Evolutionary conservation across 1,140 invertebrate species (phyloP).

Genomic region (Drosophila tristis): DNA sequence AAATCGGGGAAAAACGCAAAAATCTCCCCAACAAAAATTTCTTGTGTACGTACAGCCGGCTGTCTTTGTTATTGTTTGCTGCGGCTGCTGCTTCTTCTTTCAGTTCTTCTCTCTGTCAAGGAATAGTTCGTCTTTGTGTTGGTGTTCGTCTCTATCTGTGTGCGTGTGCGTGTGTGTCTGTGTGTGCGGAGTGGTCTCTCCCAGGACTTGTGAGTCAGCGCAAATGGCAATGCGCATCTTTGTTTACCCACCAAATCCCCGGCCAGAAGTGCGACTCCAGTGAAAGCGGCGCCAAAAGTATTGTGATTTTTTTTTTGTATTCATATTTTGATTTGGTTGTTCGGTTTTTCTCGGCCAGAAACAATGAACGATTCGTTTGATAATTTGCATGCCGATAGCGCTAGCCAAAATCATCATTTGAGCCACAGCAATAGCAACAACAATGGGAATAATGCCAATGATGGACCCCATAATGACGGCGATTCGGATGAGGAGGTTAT

Average conservation of each 20-base stretch:
- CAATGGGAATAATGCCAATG: conserved; percentile 33
- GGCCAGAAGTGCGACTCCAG: conserved; percentile 12
- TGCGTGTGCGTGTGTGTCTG: neutral
- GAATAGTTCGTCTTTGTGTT: conserved; percentile 72
- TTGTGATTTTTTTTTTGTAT: conserved; percentile 1
- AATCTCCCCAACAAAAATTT: conserved; percentile 17
- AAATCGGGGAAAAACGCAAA: conserved; percentile 15
- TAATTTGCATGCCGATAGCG: conserved; percentile 66
- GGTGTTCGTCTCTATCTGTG: conserved; percentile 12
- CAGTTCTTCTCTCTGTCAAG: conserved; percentile 2
- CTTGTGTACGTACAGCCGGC: conserved; percentile 21
- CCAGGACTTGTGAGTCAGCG: conserved; percentile 58
- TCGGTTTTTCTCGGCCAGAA: conserved; percentile 1
- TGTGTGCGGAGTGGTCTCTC: conserved; percentile 15
- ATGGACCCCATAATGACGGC: conserved; percentile 60
- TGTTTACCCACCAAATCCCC: conserved; percentile 49
- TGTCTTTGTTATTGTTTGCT: conserved; percentile 72
- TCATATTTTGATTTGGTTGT: conserved; percentile 5
- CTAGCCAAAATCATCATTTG: conserved; percentile 17
- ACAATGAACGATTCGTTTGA: conserved; percentile 75
- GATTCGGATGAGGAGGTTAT: conserved; percentile 83
- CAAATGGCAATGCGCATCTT: conserved; percentile 77
- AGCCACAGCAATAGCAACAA: conserved; percentile 28
- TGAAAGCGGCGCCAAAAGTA: conserved; percentile 73
- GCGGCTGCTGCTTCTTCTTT: conserved; percentile 35